phyloP scores from a whole-genome alignment of 2,797 vertebrate genomes.

The Cirrhinus molitorella region DNA sequence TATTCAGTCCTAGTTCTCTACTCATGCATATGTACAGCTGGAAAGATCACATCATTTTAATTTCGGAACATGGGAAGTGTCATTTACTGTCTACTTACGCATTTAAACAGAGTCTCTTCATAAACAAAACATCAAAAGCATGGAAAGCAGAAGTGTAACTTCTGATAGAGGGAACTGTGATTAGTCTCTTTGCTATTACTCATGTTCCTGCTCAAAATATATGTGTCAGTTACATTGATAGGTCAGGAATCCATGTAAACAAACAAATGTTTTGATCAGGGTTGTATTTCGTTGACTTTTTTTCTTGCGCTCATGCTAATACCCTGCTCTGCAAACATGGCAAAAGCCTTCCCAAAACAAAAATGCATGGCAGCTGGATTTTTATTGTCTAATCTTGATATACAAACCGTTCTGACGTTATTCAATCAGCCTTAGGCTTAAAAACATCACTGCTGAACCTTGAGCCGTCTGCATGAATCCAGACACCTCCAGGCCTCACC shows the following conservation, averaged over 20 bases:
- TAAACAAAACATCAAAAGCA: conserved; percentile 5
- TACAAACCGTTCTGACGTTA: background rate
- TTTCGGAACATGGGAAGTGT: conserved; percentile 47
- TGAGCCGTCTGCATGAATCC: conserved; percentile 12
- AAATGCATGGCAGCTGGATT: background rate
- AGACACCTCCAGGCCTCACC: conserved; percentile 28
- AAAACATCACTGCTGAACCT: background rate
- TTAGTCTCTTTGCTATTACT: background rate
- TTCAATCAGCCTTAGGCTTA: conserved; percentile 7
- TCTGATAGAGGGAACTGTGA: conserved; percentile 24
- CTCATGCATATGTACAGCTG: conserved; percentile 3
- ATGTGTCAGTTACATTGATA: background rate
- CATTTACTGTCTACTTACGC: background rate
- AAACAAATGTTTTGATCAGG: background rate
- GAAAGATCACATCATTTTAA: conserved; percentile 14
- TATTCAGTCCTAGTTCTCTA: background rate
- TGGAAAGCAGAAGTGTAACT: conserved; percentile 49
- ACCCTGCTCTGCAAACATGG: background rate
- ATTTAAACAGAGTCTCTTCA: conserved; percentile 7
- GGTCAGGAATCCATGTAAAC: conserved; percentile 6
- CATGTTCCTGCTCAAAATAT: conserved; percentile 27
- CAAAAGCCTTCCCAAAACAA: background rate
- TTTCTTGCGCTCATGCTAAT: background rate
- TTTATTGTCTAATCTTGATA: conserved; percentile 6
- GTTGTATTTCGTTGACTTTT: conserved; percentile 13